Percentiles rank a stretch among this genome's conserved stretches.
These are phyloP conservation scores for Pycnonotus jocosus DNA, from an alignment of 2,113 vertebrate genomes.

Conservation along the genomic window DNA sequence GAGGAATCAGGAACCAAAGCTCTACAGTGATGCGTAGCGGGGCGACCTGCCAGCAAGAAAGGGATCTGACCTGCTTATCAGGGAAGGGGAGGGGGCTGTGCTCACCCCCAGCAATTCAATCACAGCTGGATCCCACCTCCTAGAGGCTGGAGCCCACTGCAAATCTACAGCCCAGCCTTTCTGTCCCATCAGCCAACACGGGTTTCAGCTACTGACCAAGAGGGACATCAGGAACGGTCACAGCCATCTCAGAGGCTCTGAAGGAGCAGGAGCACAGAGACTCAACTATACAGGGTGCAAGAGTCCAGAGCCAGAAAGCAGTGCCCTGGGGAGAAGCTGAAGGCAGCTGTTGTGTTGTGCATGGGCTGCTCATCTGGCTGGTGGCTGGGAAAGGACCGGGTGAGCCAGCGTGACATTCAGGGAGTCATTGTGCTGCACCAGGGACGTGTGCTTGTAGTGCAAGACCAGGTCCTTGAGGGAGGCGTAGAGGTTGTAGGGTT, in stretches of 20 bases:
- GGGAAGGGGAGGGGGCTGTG: background rate
- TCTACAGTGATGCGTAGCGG: background rate
- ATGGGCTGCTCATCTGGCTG: slow-evolving; percentile 73
- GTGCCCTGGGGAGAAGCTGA: slow-evolving; percentile 4
- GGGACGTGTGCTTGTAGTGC: slow-evolving; percentile 90
- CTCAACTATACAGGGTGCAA: slow-evolving; percentile 55
- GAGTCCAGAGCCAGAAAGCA: slow-evolving; percentile 19
- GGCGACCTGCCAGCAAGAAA: background rate
- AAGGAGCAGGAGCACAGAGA: slow-evolving; percentile 58
- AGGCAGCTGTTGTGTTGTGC: slow-evolving; percentile 10
- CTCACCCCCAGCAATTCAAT: background rate
- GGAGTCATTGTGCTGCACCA: slow-evolving; percentile 93
- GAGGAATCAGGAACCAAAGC: background rate
- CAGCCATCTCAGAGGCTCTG: slow-evolving; percentile 52
- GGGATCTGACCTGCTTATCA: background rate
- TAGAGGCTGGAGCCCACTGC: background rate
- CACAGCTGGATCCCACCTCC: slow-evolving; percentile 20
- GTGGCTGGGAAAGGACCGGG: slow-evolving; percentile 84
- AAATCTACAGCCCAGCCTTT: slow-evolving; percentile 5
- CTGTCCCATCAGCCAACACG: background rate
- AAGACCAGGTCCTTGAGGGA: slow-evolving; percentile 90
- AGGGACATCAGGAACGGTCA: slow-evolving; percentile 42
- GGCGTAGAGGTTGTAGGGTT: slow-evolving; percentile 90
- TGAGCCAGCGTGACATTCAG: slow-evolving; percentile 89
- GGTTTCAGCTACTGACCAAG: slow-evolving; percentile 52